Evolutionary conservation across 2,888 invertebrate genomes (phyloP), one percentile per base, ranked within the genome.

Genomic region (Diaperis boleti): DNA sequence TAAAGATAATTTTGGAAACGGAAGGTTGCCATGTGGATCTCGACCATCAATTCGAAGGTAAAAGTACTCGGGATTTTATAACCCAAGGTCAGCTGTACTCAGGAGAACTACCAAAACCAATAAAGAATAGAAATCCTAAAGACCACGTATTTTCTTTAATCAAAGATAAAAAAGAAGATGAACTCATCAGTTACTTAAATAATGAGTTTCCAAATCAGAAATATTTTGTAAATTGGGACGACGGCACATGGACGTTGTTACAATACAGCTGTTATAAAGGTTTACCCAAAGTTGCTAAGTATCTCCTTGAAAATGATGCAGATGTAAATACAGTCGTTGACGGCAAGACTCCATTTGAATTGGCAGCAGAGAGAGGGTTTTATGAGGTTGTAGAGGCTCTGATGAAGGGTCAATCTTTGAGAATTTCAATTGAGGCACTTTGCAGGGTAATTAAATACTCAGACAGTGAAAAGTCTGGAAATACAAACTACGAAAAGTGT

Each of bases 401-500:
- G 54, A 72, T 86, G 35, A 81, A 83, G 59, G 83, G 82, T 71
- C 84, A 80, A 69, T 60, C 59, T 64, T 72, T 62, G 42, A 67
- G 10, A 65, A 65, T 72, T 45, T 73, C 68, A 50, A 68, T 65
- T 3, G 13, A 20, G 2, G 64, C 72, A 4, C 62, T 79, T 22
- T 68, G 67, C 7, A 68, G 61, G 8, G 31, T 77, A 10, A 26
- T 78, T 7, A 76, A 74, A 64, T 67, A 74, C 14, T 71, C 72
- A 44, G 85, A 86, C 47, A 81, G 85, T 59, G 81, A 4, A 79
- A 76, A 67, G 68, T 81, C 47, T 31, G 44, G 15, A 0, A 82
- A 82, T 64, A 82, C 84, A 2, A 85, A 85, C 50, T 81, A 87
- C 64, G 80, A 85, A 47, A 84, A 83, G 59, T 92, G 92, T 76